Evolutionary conservation across 1,140 invertebrate species (phyloP).

Genomic region (Melanaphis sacchari): DNA sequence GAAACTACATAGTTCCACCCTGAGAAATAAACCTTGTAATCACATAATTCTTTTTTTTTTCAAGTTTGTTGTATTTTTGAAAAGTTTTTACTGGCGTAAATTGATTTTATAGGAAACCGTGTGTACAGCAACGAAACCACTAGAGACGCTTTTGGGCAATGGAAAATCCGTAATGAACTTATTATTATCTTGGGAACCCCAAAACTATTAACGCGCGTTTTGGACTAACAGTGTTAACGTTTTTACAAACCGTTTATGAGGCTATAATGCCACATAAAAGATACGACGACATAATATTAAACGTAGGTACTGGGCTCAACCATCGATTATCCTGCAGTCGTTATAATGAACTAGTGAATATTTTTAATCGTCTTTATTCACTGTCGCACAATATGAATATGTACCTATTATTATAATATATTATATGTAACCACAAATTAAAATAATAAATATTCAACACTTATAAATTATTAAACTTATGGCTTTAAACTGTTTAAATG

Average conservation of each 20-base stretch:
- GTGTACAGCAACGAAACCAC: neutral
- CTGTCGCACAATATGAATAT: neutral
- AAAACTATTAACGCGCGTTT: neutral
- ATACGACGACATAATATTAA: neutral
- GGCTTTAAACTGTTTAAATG: neutral
- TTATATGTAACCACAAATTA: neutral
- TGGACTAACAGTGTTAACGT: neutral
- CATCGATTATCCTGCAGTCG: neutral
- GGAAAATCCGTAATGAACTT: neutral
- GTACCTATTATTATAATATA: too few relatives aligned
- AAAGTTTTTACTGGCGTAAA: neutral
- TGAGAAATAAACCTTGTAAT: neutral
- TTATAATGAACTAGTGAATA: neutral
- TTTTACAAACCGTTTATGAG: neutral
- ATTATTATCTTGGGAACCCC: constrained; percentile 3
- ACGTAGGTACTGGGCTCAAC: neutral
- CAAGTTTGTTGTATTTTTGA: neutral
- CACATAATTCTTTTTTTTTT: neutral
- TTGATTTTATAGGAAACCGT: neutral
- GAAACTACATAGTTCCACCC: neutral
- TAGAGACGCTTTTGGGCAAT: neutral
- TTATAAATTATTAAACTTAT: neutral
- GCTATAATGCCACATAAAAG: neutral
- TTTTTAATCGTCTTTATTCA: neutral
- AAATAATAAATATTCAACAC: neutral